Evolutionary conservation across 2,888 invertebrate genomes (phyloP), one percentile per base, ranked within the genome.

Genomic region (Corbicula japonica): DNA sequence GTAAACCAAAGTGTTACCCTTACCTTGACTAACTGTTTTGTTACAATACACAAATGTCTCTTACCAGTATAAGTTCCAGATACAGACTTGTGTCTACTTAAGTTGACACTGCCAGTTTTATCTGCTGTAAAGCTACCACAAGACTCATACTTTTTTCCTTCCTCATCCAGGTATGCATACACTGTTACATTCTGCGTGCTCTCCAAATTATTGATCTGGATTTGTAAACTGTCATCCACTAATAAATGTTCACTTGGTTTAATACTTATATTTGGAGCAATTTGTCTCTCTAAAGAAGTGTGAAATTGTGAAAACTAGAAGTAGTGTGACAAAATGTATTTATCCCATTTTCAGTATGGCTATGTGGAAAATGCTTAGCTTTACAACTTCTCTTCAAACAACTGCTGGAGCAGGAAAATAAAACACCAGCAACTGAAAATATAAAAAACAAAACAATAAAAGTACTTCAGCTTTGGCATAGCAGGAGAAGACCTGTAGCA

Each of bases 51-150:
- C 23, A 21, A 2, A 44, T 15, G 12, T n/a, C 32, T 8, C n/a
- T 35, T 69, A 84, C 84, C 86, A 73, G 76, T 82, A 30, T 85
- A 86, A 21, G 85, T 81, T 28, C 86, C 86, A n/a, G 54, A 50
- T 1, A 60, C 1, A 21, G 83, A 83, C 2, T 74, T 48, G 3
- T 80, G 75, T n/a, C 63, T 76, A n/a, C 48, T 44, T n/a, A 86
- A 35, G 50, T 76, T 68, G 6, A 86, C 73, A 38, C 28, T 44
- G 5, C 85, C 85, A 66, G 76, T 26, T 5, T 54, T 23, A 50
- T 81, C 79, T 15, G 83, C 76, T 23, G 35, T 65, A 66, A 78
- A 86, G 41, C 78, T 77, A 35, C 78, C 71, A 46, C 56, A 82
- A 1, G 84, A 80, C 32, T 83, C 78, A 58, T 78, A 83, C 12